Base-by-base conservation (phyloP, 1,140 invertebrate genomes). In the Steinernema khuongi region DNA sequence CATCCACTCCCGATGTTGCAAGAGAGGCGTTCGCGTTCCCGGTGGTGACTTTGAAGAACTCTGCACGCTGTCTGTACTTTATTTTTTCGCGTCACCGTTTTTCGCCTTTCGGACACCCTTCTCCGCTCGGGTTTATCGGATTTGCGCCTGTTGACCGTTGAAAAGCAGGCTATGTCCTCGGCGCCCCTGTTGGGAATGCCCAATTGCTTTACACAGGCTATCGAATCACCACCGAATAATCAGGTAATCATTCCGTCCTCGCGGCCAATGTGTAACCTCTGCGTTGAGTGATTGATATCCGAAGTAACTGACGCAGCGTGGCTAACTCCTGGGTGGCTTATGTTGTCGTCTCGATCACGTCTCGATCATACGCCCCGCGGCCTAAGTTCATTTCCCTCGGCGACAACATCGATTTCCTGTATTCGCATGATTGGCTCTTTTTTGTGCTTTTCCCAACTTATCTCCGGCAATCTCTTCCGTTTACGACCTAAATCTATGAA, bases 201-300 rank as follows among this genome's bases (percentile, higher is more conserved):
- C 14, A 14, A 60, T 11, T 22, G 26, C 11, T 60, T 60, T 60
- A 41, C 7, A 41, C 36, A 7, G 36, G 7, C n/a, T 7, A 41
- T 41, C 50, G 50, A 14, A n/a, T 60, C 26, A 60, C 50, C 50
- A 60, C 4, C 22, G 4, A 26, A 26, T 60, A 22, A 14, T 17
- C 50, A 60, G 50, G 50, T 60, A 60, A 60, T 26, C 26, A 60
- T 60, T 60, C 50, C 50, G 11, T 22, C 50, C 50, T 60, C 50
- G 7, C 26, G 14, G 14, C 19, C 11, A 60, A 2, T 11, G 50
- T 60, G 11, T 60, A 60, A 60, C 14, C 50, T n/a, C 14, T 22
- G 50, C 50, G 11, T 22, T 26, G 11, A 11, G 50, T 60, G 50
- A 60, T 60, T 60, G 50, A 60, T 60, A 22, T 60, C 50, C 19